Evolutionary conservation across 1,140 invertebrate species (phyloP).

Genomic region (Pseudomyrmex concolor): DNA sequence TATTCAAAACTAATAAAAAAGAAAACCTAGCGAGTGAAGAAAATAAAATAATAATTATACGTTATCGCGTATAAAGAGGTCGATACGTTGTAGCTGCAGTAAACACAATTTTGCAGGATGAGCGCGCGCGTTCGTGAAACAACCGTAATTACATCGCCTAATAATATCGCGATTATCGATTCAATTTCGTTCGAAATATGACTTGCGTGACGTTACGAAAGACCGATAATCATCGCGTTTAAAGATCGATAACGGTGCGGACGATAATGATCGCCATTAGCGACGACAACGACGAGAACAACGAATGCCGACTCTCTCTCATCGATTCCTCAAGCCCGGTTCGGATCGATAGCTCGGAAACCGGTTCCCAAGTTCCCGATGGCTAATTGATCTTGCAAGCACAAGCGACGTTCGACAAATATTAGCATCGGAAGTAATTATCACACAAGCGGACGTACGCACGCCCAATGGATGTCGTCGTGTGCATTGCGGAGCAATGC

Average conservation of each 20-base stretch:
- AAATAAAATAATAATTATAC: not conserved
- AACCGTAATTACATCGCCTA: conserved; percentile 46
- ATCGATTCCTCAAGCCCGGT: conserved; percentile 33
- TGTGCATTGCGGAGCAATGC: conserved; percentile 12
- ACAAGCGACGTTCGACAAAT: conserved; percentile 51
- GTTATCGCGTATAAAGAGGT: not conserved
- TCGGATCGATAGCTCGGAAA: conserved; percentile 48
- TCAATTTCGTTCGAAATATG: conserved; percentile 52
- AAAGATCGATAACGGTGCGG: conserved; percentile 54
- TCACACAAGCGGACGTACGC: conserved; percentile 22
- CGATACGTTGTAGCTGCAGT: not conserved
- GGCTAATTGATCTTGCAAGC: conserved; percentile 58
- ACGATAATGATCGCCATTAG: conserved; percentile 58
- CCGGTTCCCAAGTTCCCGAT: conserved; percentile 55
- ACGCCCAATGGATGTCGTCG: not conserved
- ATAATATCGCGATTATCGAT: conserved; percentile 56
- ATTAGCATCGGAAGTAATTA: conserved; percentile 59
- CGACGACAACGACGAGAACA: conserved; percentile 15
- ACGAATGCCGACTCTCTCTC: conserved; percentile 38
- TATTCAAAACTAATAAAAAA: no score
- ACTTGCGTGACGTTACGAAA: conserved; percentile 53
- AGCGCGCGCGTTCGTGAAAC: not conserved
- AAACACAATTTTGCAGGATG: not conserved
- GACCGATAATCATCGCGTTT: conserved; percentile 59
- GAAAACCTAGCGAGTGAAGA: not conserved